These are phyloP conservation scores for Epinotia demarniana DNA, from an alignment of 2,888 invertebrate genomes.

Conservation along the genomic window DNA sequence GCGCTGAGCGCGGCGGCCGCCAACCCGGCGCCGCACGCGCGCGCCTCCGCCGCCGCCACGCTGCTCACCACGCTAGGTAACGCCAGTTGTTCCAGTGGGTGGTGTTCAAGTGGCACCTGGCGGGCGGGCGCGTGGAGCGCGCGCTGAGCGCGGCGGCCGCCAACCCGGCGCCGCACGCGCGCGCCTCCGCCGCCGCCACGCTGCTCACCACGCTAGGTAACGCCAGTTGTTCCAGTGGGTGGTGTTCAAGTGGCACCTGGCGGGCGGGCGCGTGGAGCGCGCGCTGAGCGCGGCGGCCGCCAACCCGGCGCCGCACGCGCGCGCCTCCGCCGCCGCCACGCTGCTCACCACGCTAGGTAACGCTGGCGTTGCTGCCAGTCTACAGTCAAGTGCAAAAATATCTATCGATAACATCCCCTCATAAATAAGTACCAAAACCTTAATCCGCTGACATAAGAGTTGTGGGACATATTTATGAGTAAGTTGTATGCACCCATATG, in stretches of 20 bases:
- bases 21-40: no score
- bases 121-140: conserved; percentile 74
- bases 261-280: conserved; percentile 74
- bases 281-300: conserved; percentile 77
- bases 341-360: conserved; percentile 77
- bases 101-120: conserved; percentile 81
- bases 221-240: no score
- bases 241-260: conserved; percentile 81
- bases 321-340: conserved; percentile 77
- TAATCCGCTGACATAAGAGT: no score
- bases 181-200: conserved; percentile 77
- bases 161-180: conserved; percentile 73
- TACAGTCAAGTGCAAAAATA: no score
- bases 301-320: conserved; percentile 73
- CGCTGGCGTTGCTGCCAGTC: neutral
- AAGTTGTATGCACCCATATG: no score
- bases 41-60: no score
- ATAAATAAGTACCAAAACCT: no score
- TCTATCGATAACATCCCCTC: no score
- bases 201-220: conserved; percentile 77
- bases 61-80: no score
- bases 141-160: conserved; percentile 77
- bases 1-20: conserved; percentile 77
- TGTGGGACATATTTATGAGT: no score
- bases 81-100: no score